Evolutionary conservation across 2,113 vertebrate species (phyloP), one percentile per base, ranked within the genome.

Genomic region (Chrysemys picta): DNA sequence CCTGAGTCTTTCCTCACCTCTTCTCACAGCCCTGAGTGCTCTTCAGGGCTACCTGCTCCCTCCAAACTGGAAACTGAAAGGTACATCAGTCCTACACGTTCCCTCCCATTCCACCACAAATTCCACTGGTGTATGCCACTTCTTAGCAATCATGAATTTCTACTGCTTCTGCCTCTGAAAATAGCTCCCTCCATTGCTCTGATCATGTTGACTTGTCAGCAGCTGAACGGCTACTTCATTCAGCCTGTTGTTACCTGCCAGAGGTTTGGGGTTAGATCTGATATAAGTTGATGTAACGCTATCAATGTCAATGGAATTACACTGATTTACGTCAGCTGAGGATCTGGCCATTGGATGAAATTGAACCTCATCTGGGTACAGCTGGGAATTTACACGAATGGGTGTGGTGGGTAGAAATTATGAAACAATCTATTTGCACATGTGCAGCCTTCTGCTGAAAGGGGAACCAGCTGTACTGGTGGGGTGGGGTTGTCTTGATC

Each of bases 181-280:
- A 83, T 38, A 49, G 56, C 3, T 21, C 24, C 78, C 95, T 65
- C 84, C 69, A 93, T 95, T 93, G n/a, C 69, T 91, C n/a, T 90
- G 87, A 59, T 89, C 88, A 94, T 57, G 0, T 0, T 79, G n/a
- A 86, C 11, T 93, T 62, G 22, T 78, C 75, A 78, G 69, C 82
- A 42, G 27, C 69, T 80, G 75, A n/a, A 5, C 45, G 24, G 69
- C 90, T 92, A 87, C 3, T 3, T 54, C 83, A 8, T 49, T 86
- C 65, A 45, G 17, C 21, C 47, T 90, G 82, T 88, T 79, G 17
- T 35, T 89, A 10, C 82, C 85, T 93, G 91, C 85, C 45, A 80
- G 25, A 50, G 85, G 59, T 93, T 91, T 84, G 19, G 38, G 19
- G 10, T 35, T 17, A 47, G 75, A 52, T 91, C 6, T 53, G 83